Conservation (phyloP, 2,888 invertebrate species). For the Drosophila aldrichi region DNA sequence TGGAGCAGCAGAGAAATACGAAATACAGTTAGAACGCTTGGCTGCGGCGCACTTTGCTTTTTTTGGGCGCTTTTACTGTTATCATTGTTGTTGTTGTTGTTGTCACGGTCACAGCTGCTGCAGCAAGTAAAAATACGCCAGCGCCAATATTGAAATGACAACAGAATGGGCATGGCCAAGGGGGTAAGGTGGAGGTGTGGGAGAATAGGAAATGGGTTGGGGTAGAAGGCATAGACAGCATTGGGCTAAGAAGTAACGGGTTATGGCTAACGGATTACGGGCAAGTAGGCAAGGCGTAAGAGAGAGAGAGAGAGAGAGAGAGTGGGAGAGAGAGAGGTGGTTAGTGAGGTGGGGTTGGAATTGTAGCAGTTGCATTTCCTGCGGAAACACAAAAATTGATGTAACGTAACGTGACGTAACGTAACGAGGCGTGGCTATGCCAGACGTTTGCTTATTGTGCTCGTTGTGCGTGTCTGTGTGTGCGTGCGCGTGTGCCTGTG, state of each 20-base stretch:
- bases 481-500: constrained; percentile 30
- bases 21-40: constrained; percentile 66
- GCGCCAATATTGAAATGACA: constrained; percentile 79
- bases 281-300: constrained; percentile 12
- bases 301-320: neutral
- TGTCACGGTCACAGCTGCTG: constrained; percentile 73
- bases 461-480: constrained; percentile 34
- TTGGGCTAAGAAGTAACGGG: constrained; percentile 56
- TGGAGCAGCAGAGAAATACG: constrained; percentile 31
- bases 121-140: constrained; percentile 76
- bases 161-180: constrained; percentile 49
- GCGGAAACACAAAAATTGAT: constrained; percentile 80
- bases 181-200: neutral
- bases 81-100: constrained; percentile 41
- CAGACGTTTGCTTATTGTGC: constrained; percentile 58
- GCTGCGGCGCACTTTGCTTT: constrained; percentile 59
- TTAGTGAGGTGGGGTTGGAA: constrained; percentile 11
- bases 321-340: neutral
- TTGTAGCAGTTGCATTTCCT: constrained; percentile 76
- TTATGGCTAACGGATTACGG: constrained; percentile 57
- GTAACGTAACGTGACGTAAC: constrained; percentile 80
- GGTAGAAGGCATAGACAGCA: neutral
- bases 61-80: constrained; percentile 59
- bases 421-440: constrained; percentile 69
- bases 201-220: constrained; percentile 1